These are phyloP conservation scores for Mystacides longicornis DNA, from an alignment of 2,888 invertebrate genomes.

Conservation along the genomic window DNA sequence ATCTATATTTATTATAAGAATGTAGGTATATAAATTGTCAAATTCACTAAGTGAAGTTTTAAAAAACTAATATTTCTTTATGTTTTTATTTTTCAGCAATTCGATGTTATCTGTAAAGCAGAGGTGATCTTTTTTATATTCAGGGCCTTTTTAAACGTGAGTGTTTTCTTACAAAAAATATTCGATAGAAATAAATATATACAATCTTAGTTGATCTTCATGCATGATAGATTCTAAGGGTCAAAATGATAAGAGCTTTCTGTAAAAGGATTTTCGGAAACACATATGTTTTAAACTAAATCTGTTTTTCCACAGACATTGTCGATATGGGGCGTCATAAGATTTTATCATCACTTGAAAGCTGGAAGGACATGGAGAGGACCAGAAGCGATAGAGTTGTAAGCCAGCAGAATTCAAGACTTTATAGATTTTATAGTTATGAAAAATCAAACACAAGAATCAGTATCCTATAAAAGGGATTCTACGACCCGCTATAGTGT, in stretches of 20 bases:
- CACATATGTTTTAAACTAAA: too few relatives aligned
- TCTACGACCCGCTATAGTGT: too few relatives aligned
- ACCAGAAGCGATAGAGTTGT: constrained; percentile 55
- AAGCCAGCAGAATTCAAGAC: too few relatives aligned
- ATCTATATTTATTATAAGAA: neutral
- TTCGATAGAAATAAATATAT: too few relatives aligned
- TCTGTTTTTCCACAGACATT: constrained; percentile 53
- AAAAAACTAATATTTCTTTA: neutral
- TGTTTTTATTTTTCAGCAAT: constrained; percentile 53
- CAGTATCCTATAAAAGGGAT: too few relatives aligned
- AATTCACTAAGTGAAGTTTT: neutral
- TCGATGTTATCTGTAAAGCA: constrained; percentile 69
- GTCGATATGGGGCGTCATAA: constrained; percentile 63
- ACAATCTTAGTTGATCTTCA: too few relatives aligned
- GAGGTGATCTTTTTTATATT: constrained; percentile 70
- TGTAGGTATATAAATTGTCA: neutral
- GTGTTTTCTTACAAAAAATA: too few relatives aligned
- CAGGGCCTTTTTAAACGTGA: constrained; percentile 66
- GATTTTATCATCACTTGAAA: constrained; percentile 63
- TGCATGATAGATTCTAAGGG: too few relatives aligned
- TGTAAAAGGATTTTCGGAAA: too few relatives aligned
- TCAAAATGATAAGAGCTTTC: too few relatives aligned
- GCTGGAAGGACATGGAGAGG: constrained; percentile 71
- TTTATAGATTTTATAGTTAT: too few relatives aligned
- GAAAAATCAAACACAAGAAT: too few relatives aligned